phyloP scores from a whole-genome alignment of 1,140 invertebrate genomes.

The Ditylenchus dipsaci region DNA sequence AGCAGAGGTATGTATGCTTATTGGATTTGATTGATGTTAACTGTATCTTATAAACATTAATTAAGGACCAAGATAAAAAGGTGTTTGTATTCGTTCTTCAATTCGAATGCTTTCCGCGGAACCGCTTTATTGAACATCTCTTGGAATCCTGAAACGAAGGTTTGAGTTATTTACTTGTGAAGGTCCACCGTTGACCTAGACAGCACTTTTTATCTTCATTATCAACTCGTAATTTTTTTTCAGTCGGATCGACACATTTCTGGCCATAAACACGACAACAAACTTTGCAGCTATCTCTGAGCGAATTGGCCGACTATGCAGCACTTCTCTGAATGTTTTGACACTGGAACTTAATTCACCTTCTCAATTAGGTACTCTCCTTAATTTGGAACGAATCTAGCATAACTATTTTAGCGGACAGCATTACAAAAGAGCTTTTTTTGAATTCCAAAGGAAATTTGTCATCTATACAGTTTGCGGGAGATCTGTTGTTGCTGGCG shows the following conservation, averaged over 20 bases:
- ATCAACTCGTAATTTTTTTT: no score
- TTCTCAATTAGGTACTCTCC: not conserved
- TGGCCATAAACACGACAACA: not conserved
- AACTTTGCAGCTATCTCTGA: not conserved
- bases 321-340: not conserved
- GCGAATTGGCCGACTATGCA: not conserved
- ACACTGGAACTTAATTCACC: not conserved
- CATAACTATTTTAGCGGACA: not conserved
- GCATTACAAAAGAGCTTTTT: not conserved
- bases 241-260: not conserved
- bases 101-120: not conserved
- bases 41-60: no score
- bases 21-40: no score
- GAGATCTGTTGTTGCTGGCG: not conserved
- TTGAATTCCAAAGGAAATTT: not conserved
- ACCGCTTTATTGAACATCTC: not conserved
- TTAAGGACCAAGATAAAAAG: not conserved
- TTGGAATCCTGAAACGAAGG: not conserved
- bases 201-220: not conserved
- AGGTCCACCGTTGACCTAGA: no score
- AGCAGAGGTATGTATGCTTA: not conserved
- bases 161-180: no score
- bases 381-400: no score
- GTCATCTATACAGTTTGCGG: not conserved
- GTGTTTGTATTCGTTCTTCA: not conserved